Base-by-base conservation (phyloP, 2,888 invertebrate genomes). In the Drosophila atripex region DNA sequence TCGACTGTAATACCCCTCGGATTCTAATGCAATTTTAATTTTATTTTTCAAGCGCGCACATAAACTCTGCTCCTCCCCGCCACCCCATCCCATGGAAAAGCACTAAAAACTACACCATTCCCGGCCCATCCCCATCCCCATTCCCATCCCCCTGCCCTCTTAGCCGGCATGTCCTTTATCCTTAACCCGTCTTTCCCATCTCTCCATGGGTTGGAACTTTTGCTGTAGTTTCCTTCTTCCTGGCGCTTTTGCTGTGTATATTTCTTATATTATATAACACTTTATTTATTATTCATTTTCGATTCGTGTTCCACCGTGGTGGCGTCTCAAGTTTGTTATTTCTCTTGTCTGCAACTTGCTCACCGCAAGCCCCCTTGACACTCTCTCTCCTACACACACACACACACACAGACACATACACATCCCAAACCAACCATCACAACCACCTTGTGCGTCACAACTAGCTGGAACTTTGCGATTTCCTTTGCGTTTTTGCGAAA, bases 271-370 rank as follows among this genome's bases (percentile, higher is more conserved):
- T 78, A 88, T 89, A 87, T 88, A 89, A 89, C 80, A 86, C 86
- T 89, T 89, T 89, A 89, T 89, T 89, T 89, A 89, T 89, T 89
- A 89, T 89, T 89, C 89, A 89, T 89, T 89, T 89, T 89, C 89
- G 89, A 89, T 88, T 89, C 86, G 88, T 83, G 85, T 84, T 86
- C 84, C 82, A 72, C 85, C 69, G 71, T 78, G 55, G 76, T 76
- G 71, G 79, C 76, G 82, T 79, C 86, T 86, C 77, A 83, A 83
- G 84, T 83, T 84, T 86, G 80, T 84, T 84, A 83, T 86, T 86
- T 83, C 80, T 78, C 86, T 86, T 85, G 82, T 85, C 85, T 82
- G 85, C 82, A 84, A 85, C 73, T 80, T 80, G 77, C 77, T 82
- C 65, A 79, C 82, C 82, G 74, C 85, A 82, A 76, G 43, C 69